phyloP scores from a whole-genome alignment of 1,140 invertebrate species.

The Papilio polyxenes region DNA sequence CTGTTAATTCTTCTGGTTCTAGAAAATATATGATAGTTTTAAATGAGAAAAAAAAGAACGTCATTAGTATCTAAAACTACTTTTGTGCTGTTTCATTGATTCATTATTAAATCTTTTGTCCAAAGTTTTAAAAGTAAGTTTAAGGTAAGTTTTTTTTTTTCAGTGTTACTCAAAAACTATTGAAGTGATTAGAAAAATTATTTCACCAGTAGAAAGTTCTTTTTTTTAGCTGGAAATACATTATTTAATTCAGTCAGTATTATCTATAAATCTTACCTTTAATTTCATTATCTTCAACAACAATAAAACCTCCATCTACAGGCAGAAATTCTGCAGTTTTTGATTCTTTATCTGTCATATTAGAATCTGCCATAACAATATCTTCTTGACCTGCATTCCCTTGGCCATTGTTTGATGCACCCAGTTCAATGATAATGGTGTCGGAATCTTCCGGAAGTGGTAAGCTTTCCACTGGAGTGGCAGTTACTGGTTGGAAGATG shows the following conservation, averaged over 20 bases:
- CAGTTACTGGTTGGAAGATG: constrained; percentile 69
- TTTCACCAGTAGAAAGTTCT: too few species aligned
- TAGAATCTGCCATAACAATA: constrained; percentile 60
- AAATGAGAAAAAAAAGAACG: too few species aligned
- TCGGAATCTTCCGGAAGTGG: constrained; percentile 55
- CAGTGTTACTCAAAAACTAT: too few species aligned
- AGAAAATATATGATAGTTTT: constrained; percentile 34
- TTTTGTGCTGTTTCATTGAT: too few species aligned
- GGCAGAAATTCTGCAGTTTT: constrained; percentile 66
- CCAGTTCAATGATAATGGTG: constrained; percentile 64
- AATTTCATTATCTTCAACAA: constrained; percentile 63
- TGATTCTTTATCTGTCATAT: constrained; percentile 53
- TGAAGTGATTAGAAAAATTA: too few species aligned
- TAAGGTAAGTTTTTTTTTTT: too few species aligned
- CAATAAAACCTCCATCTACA: constrained; percentile 72
- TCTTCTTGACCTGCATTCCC: constrained; percentile 16
- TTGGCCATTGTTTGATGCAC: constrained; percentile 41
- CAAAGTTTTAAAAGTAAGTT: too few species aligned
- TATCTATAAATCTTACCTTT: constrained; percentile 59
- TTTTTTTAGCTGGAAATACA: too few species aligned
- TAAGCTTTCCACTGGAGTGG: constrained; percentile 53
- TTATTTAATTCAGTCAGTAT: too few species aligned
- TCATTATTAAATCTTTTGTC: too few species aligned
- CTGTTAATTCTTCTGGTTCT: constrained; percentile 66
- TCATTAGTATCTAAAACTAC: too few species aligned